Evolutionary conservation across 1,140 invertebrate species (phyloP).

Genomic region (Mesaphorura yosii): DNA sequence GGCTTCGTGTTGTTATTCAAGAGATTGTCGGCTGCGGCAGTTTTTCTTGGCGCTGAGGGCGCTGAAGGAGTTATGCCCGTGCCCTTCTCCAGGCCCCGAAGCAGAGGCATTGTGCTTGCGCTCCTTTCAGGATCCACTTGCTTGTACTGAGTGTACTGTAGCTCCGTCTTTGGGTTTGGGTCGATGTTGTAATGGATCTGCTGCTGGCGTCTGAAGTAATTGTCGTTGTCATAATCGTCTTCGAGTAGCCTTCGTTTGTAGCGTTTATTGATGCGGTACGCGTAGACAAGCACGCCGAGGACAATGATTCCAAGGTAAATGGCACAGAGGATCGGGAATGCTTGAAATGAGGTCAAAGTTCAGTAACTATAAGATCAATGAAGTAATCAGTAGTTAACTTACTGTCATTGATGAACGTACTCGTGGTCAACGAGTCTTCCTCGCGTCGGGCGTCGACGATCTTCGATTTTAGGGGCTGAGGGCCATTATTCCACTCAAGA

Average conservation of each 20-base stretch:
- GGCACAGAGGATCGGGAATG: slow-evolving; percentile 32
- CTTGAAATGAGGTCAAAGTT: slow-evolving; percentile 17
- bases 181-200: slow-evolving; percentile 17
- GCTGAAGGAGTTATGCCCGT: not conserved
- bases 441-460: slow-evolving; percentile 4
- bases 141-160: slow-evolving; percentile 13
- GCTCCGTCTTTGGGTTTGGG: slow-evolving; percentile 2
- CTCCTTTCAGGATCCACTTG: slow-evolving; percentile 9
- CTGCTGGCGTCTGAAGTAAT: slow-evolving; percentile 37
- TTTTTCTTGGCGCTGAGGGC: not conserved
- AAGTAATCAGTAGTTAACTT: slow-evolving; percentile 11
- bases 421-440: slow-evolving; percentile 2
- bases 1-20: too few relatives aligned
- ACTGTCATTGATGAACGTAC: slow-evolving; percentile 28
- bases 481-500: too few relatives aligned
- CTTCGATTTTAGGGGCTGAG: too few relatives aligned
- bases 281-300: slow-evolving; percentile 31
- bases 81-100: not conserved
- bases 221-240: slow-evolving; percentile 31
- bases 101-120: slow-evolving; percentile 1
- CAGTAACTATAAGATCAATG: not conserved
- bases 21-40: too few relatives aligned
- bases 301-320: slow-evolving; percentile 30
- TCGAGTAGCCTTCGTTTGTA: slow-evolving; percentile 31
- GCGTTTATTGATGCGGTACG: slow-evolving; percentile 33